phyloP scores from a whole-genome alignment of 2,113 vertebrate species.

The Prolemur simus region DNA sequence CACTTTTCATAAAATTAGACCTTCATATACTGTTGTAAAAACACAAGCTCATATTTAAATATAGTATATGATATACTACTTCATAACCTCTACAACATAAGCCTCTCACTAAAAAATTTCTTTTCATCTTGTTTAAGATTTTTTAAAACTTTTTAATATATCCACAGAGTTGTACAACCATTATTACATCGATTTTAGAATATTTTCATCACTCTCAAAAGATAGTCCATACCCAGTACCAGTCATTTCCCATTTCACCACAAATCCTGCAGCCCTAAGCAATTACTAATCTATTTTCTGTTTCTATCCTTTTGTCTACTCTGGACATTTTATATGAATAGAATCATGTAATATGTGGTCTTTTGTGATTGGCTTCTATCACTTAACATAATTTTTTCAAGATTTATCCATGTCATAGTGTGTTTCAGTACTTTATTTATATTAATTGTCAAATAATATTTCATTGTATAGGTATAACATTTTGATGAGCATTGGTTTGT shows the following conservation, averaged over 20 bases:
- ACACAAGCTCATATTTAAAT: neutral
- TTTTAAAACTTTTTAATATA: neutral
- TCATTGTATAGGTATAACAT: neutral
- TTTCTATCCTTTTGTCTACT: neutral
- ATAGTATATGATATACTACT: neutral
- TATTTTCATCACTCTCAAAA: neutral
- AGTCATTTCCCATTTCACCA: no score
- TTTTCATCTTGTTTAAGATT: neutral
- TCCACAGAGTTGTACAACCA: neutral
- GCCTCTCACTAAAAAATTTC: neutral
- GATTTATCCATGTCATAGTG: neutral
- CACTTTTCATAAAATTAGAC: slow-evolving; percentile 9
- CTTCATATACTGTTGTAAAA: neutral
- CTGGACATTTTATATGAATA: neutral
- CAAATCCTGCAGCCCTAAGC: neutral
- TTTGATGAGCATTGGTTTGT: neutral
- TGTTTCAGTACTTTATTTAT: neutral
- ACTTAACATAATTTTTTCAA: neutral
- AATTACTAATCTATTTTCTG: neutral
- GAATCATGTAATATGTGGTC: neutral
- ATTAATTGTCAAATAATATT: neutral
- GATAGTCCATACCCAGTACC: neutral
- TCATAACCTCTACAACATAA: neutral
- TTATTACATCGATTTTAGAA: neutral
- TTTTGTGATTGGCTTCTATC: neutral